Conservation (phyloP, 2,797 vertebrate genomes). For the Syndactyla subalaris region DNA sequence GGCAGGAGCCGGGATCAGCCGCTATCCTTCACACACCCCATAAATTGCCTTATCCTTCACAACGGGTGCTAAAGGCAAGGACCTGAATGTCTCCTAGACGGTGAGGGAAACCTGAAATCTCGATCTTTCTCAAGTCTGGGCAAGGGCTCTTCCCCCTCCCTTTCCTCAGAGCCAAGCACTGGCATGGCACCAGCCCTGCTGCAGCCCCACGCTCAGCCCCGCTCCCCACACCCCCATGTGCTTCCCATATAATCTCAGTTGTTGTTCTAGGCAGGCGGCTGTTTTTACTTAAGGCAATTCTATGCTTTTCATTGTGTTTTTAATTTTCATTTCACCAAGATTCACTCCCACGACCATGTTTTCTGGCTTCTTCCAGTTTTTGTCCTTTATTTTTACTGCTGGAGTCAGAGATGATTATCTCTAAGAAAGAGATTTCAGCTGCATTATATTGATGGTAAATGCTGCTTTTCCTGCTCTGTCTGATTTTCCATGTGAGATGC, state of each 20-base stretch:
- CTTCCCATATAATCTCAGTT: neutral
- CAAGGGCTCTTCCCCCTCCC: neutral
- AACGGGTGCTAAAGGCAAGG: neutral
- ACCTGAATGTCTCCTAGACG: neutral
- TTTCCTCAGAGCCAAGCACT: neutral
- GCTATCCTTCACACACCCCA: neutral
- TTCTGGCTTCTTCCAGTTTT: slow-evolving; percentile 54
- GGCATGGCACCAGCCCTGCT: neutral
- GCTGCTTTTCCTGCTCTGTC: slow-evolving; percentile 35
- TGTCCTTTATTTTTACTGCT: slow-evolving; percentile 52
- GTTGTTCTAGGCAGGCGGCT: neutral
- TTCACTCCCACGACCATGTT: slow-evolving; percentile 24
- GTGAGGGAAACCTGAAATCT: neutral
- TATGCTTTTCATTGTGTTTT: slow-evolving; percentile 37
- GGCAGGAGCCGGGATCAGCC: neutral
- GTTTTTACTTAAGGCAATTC: slow-evolving; percentile 26
- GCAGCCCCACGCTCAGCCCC: neutral
- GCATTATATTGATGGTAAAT: slow-evolving; percentile 8
- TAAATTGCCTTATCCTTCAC: neutral
- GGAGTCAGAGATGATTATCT: slow-evolving; percentile 56
- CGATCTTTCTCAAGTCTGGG: neutral
- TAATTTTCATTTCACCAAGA: slow-evolving; percentile 50
- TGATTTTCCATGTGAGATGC: slow-evolving; percentile 52
- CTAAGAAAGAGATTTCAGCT: slow-evolving; percentile 32
- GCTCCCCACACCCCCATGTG: neutral